These are phyloP conservation scores for Rhynchopsitta pachyrhyncha DNA, from an alignment of 2,113 vertebrate species.

Conservation along the genomic window DNA sequence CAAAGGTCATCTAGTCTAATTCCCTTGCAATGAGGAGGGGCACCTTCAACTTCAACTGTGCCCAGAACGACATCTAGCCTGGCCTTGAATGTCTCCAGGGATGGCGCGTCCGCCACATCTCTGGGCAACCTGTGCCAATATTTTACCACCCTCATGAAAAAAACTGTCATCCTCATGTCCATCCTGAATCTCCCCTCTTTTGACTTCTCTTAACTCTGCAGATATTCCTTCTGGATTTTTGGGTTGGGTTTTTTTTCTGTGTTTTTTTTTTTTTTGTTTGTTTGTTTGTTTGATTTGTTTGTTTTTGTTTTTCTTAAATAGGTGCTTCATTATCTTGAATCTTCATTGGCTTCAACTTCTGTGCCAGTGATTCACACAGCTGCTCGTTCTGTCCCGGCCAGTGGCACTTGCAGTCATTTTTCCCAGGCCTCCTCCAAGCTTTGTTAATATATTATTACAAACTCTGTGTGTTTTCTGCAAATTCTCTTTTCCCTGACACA, in stretches of 20 bases:
- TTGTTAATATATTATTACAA: background rate
- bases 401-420: background rate
- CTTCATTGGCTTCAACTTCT: background rate
- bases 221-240: background rate
- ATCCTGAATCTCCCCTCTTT: background rate
- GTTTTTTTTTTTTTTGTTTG: background rate
- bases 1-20: background rate
- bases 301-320: background rate
- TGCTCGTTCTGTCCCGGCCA: background rate
- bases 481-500: background rate
- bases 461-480: background rate
- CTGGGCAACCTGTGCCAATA: background rate
- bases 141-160: background rate
- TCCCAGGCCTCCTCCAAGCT: background rate
- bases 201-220: background rate
- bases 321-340: background rate
- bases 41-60: background rate
- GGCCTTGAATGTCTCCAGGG: background rate
- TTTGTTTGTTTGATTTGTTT: too few species aligned
- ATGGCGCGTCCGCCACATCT: background rate
- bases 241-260: background rate
- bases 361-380: background rate
- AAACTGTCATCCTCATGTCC: background rate
- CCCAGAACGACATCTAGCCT: background rate
- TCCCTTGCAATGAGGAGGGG: background rate